These are phyloP conservation scores for Tapirus terrestris DNA, from an alignment of 2,113 vertebrate genomes.

Conservation along the genomic window DNA sequence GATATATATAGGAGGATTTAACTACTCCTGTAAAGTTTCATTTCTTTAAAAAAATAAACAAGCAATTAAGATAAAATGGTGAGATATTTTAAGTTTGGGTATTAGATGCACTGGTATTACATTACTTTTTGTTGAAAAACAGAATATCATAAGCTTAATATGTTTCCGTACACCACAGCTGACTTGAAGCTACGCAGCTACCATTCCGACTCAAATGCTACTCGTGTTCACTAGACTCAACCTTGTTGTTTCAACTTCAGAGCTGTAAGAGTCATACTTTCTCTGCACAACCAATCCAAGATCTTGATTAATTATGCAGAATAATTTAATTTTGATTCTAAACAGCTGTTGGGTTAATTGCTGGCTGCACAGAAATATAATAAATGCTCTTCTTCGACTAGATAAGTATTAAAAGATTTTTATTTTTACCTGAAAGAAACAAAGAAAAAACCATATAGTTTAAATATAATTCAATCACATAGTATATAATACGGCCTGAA, in stretches of 20 bases:
- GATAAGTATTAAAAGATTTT: not conserved
- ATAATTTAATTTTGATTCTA: not conserved
- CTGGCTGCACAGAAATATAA: not conserved
- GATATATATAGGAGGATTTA: not conserved
- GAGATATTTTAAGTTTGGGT: not conserved
- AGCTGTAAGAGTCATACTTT: not conserved
- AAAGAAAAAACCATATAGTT: not conserved
- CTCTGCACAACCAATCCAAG: not conserved
- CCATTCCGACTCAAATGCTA: not conserved
- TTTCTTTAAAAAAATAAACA: conserved; percentile 25
- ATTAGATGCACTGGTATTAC: not conserved
- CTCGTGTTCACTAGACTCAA: not conserved
- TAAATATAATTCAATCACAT: not conserved
- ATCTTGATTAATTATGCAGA: conserved; percentile 29
- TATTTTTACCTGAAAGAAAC: not conserved
- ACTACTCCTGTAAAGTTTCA: conserved; percentile 30
- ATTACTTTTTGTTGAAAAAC: conserved; percentile 15
- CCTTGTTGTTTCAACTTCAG: conserved; percentile 29
- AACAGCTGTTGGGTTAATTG: not conserved
- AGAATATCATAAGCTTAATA: not conserved
- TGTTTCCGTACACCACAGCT: not conserved
- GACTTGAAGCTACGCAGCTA: not conserved
- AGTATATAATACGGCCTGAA: not conserved
- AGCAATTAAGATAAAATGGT: conserved; percentile 44
- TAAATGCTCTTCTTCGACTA: not conserved